Base-by-base conservation (phyloP, 2,797 vertebrate genomes). In the Takifugu rubripes region DNA sequence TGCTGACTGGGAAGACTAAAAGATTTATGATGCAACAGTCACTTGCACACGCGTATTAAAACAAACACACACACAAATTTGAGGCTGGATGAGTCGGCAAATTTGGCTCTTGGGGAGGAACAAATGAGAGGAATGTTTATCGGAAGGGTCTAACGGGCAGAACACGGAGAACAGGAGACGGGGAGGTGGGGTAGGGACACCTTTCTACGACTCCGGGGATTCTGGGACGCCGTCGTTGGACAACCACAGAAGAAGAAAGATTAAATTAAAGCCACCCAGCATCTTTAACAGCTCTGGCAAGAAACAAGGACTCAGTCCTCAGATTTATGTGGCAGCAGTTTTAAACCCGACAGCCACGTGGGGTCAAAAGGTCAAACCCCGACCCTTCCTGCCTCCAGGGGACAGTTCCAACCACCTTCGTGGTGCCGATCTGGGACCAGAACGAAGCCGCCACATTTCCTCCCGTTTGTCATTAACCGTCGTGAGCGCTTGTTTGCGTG, bases 21-120 rank as follows among this genome's bases (percentile, higher is more conserved):
- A 83, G 82, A 88, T 88, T 86, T 79, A 86, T 87, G 84, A 84
- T 78, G 72, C 68, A 81, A 84, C 81, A 86, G 71, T 66, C 74
- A 83, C 85, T 84, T 79, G 84, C 65, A 62, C 67, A 45, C 31
- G 66, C 16, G 52, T 17, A 72, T 52, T 54, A 45, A 61, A 47
- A 64, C 31, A 71, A 27, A 56, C 58, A 64, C 53, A 70, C 31
- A 45, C 54, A 60, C 64, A 69, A 78, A 71, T 76, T 64, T 70
- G 59, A 70, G 75, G 66, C 45, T 62, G 79, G 77, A 80, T 79
- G 82, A 85, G 74, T 87, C 59, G 59, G 78, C 78, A 85, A 64
- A 75, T 82, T 84, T 76, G 60, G 54, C 75, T 81, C 60, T 59
- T 56, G 54, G 56, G 54, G 64, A 61, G 63, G 78, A 59, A 74